Conservation (phyloP, 2,797 vertebrate genomes). For the Schizothorax lantsangensis region DNA sequence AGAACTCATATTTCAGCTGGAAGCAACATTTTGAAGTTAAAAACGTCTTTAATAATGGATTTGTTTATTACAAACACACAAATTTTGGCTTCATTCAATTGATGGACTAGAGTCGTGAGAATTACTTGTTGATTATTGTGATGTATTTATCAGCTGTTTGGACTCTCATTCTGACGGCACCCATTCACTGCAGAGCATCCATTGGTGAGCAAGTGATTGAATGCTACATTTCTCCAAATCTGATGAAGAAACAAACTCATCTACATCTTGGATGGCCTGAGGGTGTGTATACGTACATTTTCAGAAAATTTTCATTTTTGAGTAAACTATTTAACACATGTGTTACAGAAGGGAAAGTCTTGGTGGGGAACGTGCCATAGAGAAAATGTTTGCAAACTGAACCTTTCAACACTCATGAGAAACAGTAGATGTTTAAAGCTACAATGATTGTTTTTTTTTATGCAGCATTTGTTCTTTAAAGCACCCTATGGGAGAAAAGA, state of each 20-base stretch:
- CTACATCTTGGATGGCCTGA: not conserved
- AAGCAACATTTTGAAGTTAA: no score
- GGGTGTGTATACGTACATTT: not conserved
- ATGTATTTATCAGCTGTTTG: not conserved
- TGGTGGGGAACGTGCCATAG: not conserved
- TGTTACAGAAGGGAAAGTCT: not conserved
- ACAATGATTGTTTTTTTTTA: not conserved
- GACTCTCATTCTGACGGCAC: not conserved
- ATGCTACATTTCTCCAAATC: not conserved
- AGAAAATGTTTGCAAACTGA: not conserved
- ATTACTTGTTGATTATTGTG: not conserved
- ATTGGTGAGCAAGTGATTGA: not conserved
- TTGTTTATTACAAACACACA: no score
- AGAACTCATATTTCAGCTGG: no score
- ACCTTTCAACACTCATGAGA: conserved; percentile 9
- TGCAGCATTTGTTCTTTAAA: not conserved
- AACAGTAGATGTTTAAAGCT: not conserved
- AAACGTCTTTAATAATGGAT: no score
- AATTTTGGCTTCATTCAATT: no score
- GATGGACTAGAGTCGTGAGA: no score
- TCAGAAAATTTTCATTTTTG: not conserved
- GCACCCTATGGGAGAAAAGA: not conserved
- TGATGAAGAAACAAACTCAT: not conserved
- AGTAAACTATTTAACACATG: not conserved
- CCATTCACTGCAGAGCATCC: not conserved